A percentile compares a stretch with the other conserved stretches of the same genome.
Conservation (phyloP, 2,113 vertebrate species). For the Buteo buteo region DNA sequence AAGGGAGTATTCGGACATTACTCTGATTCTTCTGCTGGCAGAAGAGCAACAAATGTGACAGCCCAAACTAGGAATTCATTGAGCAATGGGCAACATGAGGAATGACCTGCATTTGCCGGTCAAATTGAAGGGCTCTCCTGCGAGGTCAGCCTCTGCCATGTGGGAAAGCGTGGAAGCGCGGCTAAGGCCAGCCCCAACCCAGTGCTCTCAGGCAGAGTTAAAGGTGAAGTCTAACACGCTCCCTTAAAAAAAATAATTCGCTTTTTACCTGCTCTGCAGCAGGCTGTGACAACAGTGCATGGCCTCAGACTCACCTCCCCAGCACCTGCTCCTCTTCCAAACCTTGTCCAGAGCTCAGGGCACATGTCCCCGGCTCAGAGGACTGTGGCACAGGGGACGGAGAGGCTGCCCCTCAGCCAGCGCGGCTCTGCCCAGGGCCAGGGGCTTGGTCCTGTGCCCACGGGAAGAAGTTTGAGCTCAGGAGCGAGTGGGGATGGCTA, state of each 20-base stretch:
- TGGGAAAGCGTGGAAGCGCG: background rate
- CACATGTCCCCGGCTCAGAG: accelerated
- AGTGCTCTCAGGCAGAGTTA: background rate
- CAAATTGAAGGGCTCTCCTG: background rate
- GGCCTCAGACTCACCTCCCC: background rate
- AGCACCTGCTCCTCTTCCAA: background rate
- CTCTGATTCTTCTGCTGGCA: background rate
- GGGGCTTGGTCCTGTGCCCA: background rate
- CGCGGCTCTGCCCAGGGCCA: background rate
- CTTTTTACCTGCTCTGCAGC: background rate
- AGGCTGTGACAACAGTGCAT: background rate
- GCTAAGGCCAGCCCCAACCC: background rate
- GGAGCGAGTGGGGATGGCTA: accelerated
- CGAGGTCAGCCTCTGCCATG: background rate
- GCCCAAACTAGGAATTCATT: background rate
- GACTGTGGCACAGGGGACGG: background rate
- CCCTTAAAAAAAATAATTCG: background rate
- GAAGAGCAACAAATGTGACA: background rate
- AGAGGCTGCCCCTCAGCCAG: background rate
- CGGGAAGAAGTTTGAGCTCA: background rate
- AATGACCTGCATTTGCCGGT: background rate
- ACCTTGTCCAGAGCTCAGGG: background rate
- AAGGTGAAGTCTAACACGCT: background rate
- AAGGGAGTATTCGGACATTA: background rate
- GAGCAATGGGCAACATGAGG: background rate